Evolutionary conservation across 2,797 vertebrate genomes (phyloP).

Genomic region (Acanthis flammea): DNA sequence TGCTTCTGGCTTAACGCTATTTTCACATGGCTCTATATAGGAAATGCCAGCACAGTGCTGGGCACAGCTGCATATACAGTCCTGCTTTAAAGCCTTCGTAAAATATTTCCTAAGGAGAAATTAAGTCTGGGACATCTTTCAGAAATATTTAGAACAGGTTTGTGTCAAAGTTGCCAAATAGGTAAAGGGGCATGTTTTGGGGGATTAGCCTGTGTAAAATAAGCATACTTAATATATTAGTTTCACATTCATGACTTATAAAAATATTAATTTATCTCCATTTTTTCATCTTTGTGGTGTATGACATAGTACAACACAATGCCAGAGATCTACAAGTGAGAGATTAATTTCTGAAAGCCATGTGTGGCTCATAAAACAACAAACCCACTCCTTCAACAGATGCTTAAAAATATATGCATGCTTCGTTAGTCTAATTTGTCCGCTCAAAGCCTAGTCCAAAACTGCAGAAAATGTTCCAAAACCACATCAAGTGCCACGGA

Average conservation of each 20-base stretch:
- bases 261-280: neutral
- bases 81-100: neutral
- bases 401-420: constrained; percentile 7
- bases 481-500: constrained; percentile 63
- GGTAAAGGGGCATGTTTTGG: neutral
- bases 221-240: neutral
- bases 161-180: neutral
- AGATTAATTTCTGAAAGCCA: neutral
- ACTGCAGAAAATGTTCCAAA: constrained; percentile 54
- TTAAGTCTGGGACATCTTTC: neutral
- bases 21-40: neutral
- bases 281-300: neutral
- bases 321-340: neutral
- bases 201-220: neutral
- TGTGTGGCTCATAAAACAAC: neutral
- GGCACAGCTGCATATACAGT: neutral
- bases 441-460: constrained; percentile 18
- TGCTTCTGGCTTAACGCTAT: neutral
- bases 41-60: neutral
- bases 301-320: neutral
- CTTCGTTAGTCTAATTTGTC: constrained; percentile 24
- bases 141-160: neutral
- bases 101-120: neutral
- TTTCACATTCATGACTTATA: neutral
- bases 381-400: constrained; percentile 13